These are phyloP conservation scores for Hemibagrus wyckioides DNA, from an alignment of 2,113 vertebrate species.

Conservation along the genomic window DNA sequence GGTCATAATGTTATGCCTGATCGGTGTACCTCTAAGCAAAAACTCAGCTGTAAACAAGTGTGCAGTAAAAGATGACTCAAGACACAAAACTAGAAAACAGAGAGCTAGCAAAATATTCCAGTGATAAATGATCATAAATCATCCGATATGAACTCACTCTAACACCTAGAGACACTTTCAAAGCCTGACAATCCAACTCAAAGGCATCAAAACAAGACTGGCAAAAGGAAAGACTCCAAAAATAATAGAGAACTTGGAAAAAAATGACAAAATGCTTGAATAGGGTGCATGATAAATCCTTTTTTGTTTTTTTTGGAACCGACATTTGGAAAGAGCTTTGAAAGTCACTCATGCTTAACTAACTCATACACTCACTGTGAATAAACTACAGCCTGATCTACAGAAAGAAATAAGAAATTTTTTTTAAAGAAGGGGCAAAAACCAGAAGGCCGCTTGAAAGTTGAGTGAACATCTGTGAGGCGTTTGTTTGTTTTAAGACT, in stretches of 20 bases:
- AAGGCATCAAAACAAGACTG: conserved; percentile 7
- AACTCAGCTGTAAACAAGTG: not conserved
- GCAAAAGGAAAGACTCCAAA: conserved; percentile 5
- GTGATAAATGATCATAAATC: not conserved
- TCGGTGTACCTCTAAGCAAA: too few relatives aligned
- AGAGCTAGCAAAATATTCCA: not conserved
- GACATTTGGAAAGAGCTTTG: conserved; percentile 44
- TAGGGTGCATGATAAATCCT: not conserved
- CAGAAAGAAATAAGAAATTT: not conserved
- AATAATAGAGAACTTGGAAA: conserved; percentile 11
- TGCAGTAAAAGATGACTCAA: not conserved
- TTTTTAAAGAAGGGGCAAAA: conserved; percentile 48
- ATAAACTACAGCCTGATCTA: not conserved
- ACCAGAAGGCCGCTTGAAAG: not conserved
- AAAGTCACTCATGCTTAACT: conserved; percentile 44
- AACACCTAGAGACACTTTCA: conserved; percentile 40
- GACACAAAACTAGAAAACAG: not conserved
- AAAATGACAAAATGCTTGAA: not conserved
- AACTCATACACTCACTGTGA: not conserved
- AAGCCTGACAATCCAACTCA: conserved; percentile 35
- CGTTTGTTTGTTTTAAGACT: not conserved
- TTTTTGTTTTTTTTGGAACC: conserved; percentile 3
- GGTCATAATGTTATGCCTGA: too few relatives aligned
- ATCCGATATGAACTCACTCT: not conserved
- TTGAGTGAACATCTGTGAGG: not conserved